Base-by-base conservation (phyloP, 2,113 vertebrate genomes). In the Thamnaconus septentrionalis region DNA sequence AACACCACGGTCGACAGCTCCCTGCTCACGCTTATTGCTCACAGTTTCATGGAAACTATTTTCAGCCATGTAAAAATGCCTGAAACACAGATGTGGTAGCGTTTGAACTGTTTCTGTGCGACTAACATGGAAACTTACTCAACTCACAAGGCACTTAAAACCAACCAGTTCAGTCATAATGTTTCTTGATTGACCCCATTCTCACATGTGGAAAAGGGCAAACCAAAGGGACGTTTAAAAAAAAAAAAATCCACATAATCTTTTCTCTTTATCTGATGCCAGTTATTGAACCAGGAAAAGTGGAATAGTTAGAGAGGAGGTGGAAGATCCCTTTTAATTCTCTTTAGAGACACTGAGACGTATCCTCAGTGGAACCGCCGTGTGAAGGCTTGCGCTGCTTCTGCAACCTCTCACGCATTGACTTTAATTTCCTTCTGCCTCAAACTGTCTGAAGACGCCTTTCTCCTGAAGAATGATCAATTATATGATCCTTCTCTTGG, bases 221-320 rank as follows among this genome's bases (percentile, higher is more conserved):
- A 31, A 31, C 18, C 18, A 31, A 31, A 31, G 58, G 5, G 59
- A 74, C 75, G 83, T 85, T 89, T 91, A 88, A 88, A 81, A 79
- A 86, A 88, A 89, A 31, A 31, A 31, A 31, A 31, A 31, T 31
- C 18, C 18, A 31, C 18, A 31, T 31, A 31, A 31, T 31, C 18
- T 31, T 31, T 31, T 31, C 18, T 31, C 2, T 31, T 31, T 31
- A 31, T 31, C 18, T 31, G 18, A 31, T 31, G 18, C 18, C 18
- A 31, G 18, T 31, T 1, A 31, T 31, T 31, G 61, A 68, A 75
- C 56, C 58, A 82, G 80, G 48, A 61, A 70, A 50, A 75, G 66
- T 39, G 59, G 78, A 75, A 72, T 72, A 68, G 73, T 77, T 59
- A 71, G 8, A 51, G 66, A 65, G 68, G 71, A 10, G 45, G 68